phyloP scores from a whole-genome alignment of 2,888 invertebrate genomes.

The Pyralis farinalis region DNA sequence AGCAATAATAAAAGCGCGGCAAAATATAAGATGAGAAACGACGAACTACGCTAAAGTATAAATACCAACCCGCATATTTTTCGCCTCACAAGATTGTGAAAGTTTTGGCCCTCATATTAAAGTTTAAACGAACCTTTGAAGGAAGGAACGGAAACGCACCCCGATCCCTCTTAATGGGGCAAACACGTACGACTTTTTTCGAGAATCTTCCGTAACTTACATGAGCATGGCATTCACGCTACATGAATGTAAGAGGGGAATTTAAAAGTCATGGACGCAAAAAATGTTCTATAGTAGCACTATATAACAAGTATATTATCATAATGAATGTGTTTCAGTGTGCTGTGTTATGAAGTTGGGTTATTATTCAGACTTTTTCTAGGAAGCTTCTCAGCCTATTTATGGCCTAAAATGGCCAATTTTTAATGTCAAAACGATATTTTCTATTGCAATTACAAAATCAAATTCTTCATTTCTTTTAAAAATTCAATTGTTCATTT shows the following conservation, averaged over 20 bases:
- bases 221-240: conserved; percentile 6
- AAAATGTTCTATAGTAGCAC: conserved; percentile 4
- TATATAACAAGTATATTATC: not conserved
- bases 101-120: conserved; percentile 18
- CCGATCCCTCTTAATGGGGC: conserved; percentile 7
- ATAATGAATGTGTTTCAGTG: not conserved
- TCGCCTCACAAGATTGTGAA: conserved; percentile 18
- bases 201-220: conserved; percentile 7
- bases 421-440: no score
- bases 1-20: no score
- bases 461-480: no score
- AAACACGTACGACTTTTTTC: conserved; percentile 6
- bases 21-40: no score
- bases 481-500: no score
- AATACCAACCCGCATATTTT: conserved; percentile 17
- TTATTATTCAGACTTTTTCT: no score
- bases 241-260: conserved; percentile 5
- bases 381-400: no score
- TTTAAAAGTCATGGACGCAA: conserved; percentile 8
- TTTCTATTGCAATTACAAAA: no score
- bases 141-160: conserved; percentile 10
- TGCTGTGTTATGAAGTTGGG: no score
- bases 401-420: no score
- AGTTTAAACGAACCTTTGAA: conserved; percentile 17
- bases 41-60: conserved; percentile 13